A percentile compares a stretch with the other conserved stretches of the same genome.
These are phyloP conservation scores for Lamproptera curius DNA, from an alignment of 2,888 invertebrate species.

Conservation along the genomic window DNA sequence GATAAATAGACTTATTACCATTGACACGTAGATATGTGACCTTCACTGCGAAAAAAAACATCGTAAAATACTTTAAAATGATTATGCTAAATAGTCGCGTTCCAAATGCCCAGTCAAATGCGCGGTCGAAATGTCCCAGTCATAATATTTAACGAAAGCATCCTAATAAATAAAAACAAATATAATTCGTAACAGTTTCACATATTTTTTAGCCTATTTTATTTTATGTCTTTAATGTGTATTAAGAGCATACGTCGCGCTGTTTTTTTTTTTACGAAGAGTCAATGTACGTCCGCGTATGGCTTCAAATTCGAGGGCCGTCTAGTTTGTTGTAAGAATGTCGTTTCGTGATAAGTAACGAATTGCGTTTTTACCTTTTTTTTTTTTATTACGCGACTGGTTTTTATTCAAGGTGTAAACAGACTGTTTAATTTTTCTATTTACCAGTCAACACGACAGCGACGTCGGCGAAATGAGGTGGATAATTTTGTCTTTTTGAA, in stretches of 20 bases:
- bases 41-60: too few species aligned
- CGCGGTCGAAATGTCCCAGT: too few species aligned
- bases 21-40: too few species aligned
- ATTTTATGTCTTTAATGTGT: constrained; percentile 1
- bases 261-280: constrained; percentile 13
- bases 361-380: constrained; percentile 44
- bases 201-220: too few species aligned
- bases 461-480: constrained; percentile 31
- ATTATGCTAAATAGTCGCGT: too few species aligned
- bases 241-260: background rate
- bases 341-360: constrained; percentile 38
- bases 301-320: constrained; percentile 44
- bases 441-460: background rate
- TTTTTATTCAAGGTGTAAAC: constrained; percentile 24
- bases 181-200: too few species aligned
- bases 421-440: background rate
- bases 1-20: too few species aligned
- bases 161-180: too few species aligned
- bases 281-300: constrained; percentile 22
- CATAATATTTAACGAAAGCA: too few species aligned
- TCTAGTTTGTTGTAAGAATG: constrained; percentile 40
- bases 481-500: constrained; percentile 32
- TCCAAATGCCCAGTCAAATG: too few species aligned
- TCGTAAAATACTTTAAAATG: too few species aligned
- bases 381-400: constrained; percentile 43